Evolutionary conservation across 1,140 invertebrate species (phyloP).

Genomic region (Drosophila parabipectinata): DNA sequence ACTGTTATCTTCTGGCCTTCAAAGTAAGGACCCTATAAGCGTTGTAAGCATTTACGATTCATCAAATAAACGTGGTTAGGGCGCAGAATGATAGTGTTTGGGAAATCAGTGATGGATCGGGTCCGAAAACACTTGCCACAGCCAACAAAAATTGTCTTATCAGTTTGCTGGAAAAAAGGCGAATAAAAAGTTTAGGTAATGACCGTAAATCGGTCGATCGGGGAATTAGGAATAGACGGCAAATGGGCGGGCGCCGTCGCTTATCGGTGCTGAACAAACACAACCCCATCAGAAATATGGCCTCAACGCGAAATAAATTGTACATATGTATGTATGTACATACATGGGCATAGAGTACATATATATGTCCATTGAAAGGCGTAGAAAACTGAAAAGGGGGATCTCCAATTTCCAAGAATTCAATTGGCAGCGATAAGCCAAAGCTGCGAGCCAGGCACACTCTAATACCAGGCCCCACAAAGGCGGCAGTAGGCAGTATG

Average conservation of each 20-base stretch:
- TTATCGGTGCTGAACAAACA: constrained; percentile 54
- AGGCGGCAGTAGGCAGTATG: not conserved
- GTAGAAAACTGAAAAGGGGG: constrained; percentile 21
- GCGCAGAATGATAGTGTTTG: constrained; percentile 5
- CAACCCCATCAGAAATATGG: constrained; percentile 31
- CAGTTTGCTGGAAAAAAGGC: constrained; percentile 3
- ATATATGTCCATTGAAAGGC: constrained; percentile 5
- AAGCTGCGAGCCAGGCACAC: constrained; percentile 1
- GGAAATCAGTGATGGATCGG: constrained; percentile 34
- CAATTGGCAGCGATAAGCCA: constrained; percentile 38
- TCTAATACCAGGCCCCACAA: not conserved
- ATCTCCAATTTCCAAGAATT: constrained; percentile 50
- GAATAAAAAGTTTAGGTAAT: constrained; percentile 34
- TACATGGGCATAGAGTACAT: too few species aligned
- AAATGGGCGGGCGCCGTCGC: constrained; percentile 31
- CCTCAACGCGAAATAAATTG: not conserved
- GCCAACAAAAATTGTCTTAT: constrained; percentile 46
- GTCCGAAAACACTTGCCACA: constrained; percentile 58
- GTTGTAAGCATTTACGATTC: not conserved
- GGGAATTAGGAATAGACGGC: constrained; percentile 11
- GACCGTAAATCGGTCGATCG: constrained; percentile 18
- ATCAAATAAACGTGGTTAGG: constrained; percentile 7
- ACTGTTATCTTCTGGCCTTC: not conserved
- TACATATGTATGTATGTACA: not conserved
- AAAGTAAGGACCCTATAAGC: not conserved